Evolutionary conservation across 2,888 invertebrate genomes (phyloP).

Genomic region (Megalurothrips usitatus): DNA sequence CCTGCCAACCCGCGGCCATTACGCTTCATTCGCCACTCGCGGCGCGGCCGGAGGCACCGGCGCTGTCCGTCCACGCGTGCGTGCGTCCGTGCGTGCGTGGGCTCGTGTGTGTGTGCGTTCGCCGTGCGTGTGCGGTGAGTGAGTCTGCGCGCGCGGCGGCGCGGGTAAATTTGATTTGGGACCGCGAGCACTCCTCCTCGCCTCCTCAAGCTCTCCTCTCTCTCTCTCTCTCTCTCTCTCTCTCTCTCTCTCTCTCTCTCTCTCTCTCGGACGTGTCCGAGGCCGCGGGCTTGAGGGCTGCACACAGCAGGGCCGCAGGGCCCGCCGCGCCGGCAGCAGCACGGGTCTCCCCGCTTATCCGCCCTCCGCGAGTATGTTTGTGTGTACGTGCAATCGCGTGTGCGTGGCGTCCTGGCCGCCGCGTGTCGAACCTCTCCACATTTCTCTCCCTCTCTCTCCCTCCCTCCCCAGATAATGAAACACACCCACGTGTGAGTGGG

Average conservation of each 20-base stretch:
- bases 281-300: no score
- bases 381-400: background rate
- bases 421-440: no score
- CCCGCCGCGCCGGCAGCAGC: no score
- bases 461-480: no score
- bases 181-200: background rate
- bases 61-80: background rate
- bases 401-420: background rate
- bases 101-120: no score
- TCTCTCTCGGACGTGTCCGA: background rate
- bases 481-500: background rate
- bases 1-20: background rate
- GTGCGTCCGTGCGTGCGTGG: no score
- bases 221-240: background rate
- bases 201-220: background rate
- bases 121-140: no score
- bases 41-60: background rate
- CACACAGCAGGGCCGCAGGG: no score
- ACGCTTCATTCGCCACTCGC: background rate
- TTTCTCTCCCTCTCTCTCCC: no score
- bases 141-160: no score
- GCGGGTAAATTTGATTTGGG: background rate
- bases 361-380: background rate
- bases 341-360: no score
- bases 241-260: background rate